A percentile compares a stretch with the other conserved stretches of the same genome.
Evolutionary conservation across 2,888 invertebrate species (phyloP).

Genomic region (Leucophenga maculata): DNA sequence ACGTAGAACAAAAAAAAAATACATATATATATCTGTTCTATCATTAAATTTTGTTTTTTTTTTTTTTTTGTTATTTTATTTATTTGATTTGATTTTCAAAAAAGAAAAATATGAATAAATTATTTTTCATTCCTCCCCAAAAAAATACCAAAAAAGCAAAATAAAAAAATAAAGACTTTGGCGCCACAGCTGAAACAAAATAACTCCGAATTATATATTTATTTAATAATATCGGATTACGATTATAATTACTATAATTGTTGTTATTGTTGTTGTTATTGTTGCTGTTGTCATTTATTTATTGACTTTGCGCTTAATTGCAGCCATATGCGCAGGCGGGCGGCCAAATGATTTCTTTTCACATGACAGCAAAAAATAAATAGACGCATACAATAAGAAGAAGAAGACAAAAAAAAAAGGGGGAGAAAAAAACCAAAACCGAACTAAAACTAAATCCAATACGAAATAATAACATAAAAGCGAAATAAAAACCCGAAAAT

Average conservation of each 20-base stretch:
- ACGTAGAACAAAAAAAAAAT: slow-evolving; percentile 41
- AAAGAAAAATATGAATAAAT: slow-evolving; percentile 42
- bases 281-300: background rate
- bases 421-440: background rate
- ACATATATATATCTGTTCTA: slow-evolving; percentile 37
- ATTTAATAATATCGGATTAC: too few species aligned
- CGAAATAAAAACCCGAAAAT: slow-evolving; percentile 37
- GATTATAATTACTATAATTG: too few species aligned
- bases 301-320: slow-evolving; percentile 52
- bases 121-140: slow-evolving; percentile 46
- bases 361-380: slow-evolving; percentile 43
- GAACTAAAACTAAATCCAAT: slow-evolving; percentile 45
- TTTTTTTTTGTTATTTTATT: slow-evolving; percentile 25
- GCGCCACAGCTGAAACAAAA: background rate
- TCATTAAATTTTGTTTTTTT: slow-evolving; percentile 26
- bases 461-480: slow-evolving; percentile 47
- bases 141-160: slow-evolving; percentile 16
- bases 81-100: slow-evolving; percentile 10
- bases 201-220: background rate
- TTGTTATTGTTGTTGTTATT: background rate
- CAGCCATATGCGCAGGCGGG: slow-evolving; percentile 53
- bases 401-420: slow-evolving; percentile 22
- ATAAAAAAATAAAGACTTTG: background rate
- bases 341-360: slow-evolving; percentile 59
- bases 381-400: too few species aligned